These are phyloP conservation scores for Phymanthus crucifer DNA, from an alignment of 92 coral and sea anemone species.

Conservation along the genomic window DNA sequence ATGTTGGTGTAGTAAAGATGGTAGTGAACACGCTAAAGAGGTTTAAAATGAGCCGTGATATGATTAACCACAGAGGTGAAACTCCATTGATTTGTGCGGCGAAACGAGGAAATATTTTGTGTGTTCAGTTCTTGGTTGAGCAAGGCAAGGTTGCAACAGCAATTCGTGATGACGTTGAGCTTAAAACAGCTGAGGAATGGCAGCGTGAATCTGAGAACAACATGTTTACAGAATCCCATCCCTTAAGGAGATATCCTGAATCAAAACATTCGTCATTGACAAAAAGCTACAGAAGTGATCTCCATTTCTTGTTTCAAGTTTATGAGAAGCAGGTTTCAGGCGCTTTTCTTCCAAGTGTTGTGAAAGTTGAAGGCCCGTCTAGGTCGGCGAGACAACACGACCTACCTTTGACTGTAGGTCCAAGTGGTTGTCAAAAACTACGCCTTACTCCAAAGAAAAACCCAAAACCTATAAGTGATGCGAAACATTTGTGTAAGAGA, in stretches of 20 bases:
- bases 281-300: neutral
- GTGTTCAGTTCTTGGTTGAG: slow-evolving; percentile 61
- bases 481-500: neutral
- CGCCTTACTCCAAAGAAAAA: neutral
- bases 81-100: slow-evolving; percentile 82
- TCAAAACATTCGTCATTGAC: neutral
- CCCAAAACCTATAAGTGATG: neutral
- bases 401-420: neutral
- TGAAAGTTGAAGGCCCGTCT: no score
- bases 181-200: slow-evolving; percentile 80
- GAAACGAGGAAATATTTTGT: slow-evolving; percentile 59
- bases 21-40: slow-evolving; percentile 56
- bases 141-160: slow-evolving; percentile 70
- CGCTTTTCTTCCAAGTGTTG: neutral
- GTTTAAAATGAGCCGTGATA: slow-evolving; percentile 71
- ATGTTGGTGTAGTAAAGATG: slow-evolving; percentile 62
- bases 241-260: neutral
- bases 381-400: neutral
- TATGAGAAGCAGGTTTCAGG: neutral
- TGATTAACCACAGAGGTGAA: slow-evolving; percentile 64
- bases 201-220: slow-evolving; percentile 23
- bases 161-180: slow-evolving; percentile 53
- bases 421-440: neutral
- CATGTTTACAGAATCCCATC: neutral
- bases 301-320: neutral